Evolutionary conservation across 92 coral and sea anemone species (phyloP).

Genomic region (Micromussa lordhowensis): DNA sequence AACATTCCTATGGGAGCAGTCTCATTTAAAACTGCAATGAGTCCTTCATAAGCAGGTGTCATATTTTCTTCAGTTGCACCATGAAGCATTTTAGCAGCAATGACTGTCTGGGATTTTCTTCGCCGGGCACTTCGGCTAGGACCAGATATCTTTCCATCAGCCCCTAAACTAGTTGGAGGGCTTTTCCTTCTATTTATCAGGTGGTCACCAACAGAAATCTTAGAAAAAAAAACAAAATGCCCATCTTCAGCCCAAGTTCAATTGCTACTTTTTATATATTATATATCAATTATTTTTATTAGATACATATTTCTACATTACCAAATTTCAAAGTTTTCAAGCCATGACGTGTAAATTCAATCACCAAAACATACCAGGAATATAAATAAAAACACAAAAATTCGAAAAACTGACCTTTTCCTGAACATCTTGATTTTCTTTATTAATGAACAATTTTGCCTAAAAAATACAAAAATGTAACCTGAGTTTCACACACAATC

Average conservation of each 20-base stretch:
- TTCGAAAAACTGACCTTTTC: too few species aligned
- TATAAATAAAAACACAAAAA: too few species aligned
- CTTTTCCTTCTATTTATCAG: neutral
- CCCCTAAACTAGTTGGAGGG: constrained; percentile 7
- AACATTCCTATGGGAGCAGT: neutral
- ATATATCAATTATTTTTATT: neutral
- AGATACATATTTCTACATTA: neutral
- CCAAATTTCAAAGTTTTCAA: too few species aligned
- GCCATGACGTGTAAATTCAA: too few species aligned
- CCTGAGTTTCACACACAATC: neutral
- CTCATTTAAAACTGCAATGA: neutral
- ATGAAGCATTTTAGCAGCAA: too few species aligned
- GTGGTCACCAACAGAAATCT: neutral
- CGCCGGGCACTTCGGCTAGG: constrained; percentile 17
- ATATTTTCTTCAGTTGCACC: constrained; percentile 28
- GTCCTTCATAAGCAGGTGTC: constrained; percentile 38
- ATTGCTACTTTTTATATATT: neutral
- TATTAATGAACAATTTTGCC: neutral
- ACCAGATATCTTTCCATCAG: constrained; percentile 18
- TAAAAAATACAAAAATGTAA: neutral
- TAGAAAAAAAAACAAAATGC: neutral
- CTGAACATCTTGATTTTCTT: neutral
- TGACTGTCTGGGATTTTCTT: too few species aligned
- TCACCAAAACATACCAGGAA: too few species aligned
- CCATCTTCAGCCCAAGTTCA: neutral